Conservation (phyloP, 2,113 vertebrate species). For the Podilymbus podiceps region DNA sequence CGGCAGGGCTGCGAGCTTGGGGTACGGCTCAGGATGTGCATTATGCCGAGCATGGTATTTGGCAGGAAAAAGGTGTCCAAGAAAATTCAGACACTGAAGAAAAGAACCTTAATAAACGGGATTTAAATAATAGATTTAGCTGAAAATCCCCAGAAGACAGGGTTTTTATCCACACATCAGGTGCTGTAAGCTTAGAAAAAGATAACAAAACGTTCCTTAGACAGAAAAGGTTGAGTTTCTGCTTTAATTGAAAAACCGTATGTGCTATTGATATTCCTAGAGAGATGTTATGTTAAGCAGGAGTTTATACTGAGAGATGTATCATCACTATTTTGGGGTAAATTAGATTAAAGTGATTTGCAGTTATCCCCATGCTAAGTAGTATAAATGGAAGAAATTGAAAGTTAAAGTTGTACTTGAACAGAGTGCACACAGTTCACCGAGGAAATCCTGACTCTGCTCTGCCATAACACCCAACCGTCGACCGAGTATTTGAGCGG, state of each 20-base stretch:
- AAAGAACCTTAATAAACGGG: slow-evolving; percentile 54
- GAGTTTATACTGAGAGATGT: slow-evolving; percentile 30
- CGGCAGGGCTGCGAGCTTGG: not conserved
- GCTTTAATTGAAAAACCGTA: slow-evolving; percentile 50
- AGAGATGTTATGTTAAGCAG: slow-evolving; percentile 43
- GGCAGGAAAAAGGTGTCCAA: not conserved
- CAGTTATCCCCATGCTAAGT: slow-evolving; percentile 44
- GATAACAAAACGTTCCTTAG: slow-evolving; percentile 45
- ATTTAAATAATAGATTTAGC: slow-evolving; percentile 67
- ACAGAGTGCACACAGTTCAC: not conserved
- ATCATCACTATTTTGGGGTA: slow-evolving; percentile 43
- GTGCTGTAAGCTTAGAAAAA: slow-evolving; percentile 50
- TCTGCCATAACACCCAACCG: not conserved
- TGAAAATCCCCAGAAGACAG: slow-evolving; percentile 49
- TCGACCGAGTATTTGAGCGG: not conserved
- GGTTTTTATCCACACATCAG: slow-evolving; percentile 50
- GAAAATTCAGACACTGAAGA: not conserved
- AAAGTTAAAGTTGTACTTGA: slow-evolving; percentile 20
- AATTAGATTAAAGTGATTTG: slow-evolving; percentile 61
- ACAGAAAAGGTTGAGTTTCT: slow-evolving; percentile 35
- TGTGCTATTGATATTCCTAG: slow-evolving; percentile 39
- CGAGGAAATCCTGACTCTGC: not conserved
- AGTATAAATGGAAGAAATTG: not conserved
- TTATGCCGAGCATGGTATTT: not conserved
- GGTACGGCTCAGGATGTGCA: not conserved